Conservation (phyloP, 2,797 vertebrate species). For the Fratercula arctica region DNA sequence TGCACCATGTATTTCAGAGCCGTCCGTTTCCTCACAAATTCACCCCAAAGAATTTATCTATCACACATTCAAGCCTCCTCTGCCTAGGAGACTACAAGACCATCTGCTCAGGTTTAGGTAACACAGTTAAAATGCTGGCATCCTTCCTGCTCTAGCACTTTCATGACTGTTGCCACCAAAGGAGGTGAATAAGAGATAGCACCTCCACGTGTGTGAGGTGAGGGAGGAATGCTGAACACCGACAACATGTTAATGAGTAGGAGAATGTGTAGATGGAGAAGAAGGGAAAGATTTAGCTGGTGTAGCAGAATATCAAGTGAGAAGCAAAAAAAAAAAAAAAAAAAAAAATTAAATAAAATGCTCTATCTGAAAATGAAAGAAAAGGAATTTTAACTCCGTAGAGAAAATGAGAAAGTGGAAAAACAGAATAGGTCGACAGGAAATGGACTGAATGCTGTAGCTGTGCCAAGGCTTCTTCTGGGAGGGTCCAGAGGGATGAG, state of each 20-base stretch:
- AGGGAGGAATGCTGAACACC: constrained; percentile 25
- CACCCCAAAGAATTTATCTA: constrained; percentile 10
- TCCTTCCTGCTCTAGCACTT: constrained; percentile 20
- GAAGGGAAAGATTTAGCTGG: neutral
- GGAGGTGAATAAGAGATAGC: constrained; percentile 30
- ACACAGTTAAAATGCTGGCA: constrained; percentile 57
- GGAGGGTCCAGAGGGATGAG: neutral
- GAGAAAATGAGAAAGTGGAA: neutral
- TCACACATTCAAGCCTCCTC: neutral
- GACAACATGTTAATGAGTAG: constrained; percentile 32
- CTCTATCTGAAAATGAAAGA: neutral
- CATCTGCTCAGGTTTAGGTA: constrained; percentile 63
- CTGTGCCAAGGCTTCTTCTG: neutral
- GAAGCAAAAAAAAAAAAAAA: constrained; percentile 24
- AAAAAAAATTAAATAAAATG: neutral
- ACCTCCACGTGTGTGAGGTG: constrained; percentile 49
- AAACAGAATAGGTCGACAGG: neutral
- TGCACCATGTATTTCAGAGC: neutral
- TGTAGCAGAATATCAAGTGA: neutral
- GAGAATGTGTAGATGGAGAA: constrained; percentile 37
- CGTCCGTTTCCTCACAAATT: neutral
- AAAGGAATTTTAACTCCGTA: neutral
- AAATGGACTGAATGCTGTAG: neutral
- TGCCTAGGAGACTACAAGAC: constrained; percentile 41
- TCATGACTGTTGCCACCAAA: constrained; percentile 20